Conservation (phyloP, 2,888 invertebrate species). For the Nasonia oneida region DNA sequence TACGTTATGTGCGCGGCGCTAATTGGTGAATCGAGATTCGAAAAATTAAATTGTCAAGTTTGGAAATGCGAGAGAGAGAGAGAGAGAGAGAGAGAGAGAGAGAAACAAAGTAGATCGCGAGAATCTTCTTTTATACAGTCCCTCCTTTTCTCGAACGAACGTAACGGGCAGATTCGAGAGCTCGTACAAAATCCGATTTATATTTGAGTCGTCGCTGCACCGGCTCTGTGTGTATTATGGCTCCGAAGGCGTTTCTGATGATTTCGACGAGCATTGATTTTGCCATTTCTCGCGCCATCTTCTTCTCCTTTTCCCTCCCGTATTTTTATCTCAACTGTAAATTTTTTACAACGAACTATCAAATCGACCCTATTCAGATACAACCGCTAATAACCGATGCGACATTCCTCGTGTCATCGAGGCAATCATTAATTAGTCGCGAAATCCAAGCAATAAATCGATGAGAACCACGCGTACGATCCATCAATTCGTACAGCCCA, state of each 20-base stretch:
- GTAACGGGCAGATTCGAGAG: constrained; percentile 50
- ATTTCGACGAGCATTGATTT: constrained; percentile 49
- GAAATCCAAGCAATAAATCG: neutral
- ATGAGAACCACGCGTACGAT: neutral
- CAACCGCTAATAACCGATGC: no score
- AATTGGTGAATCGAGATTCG: neutral
- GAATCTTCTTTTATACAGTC: constrained; percentile 33
- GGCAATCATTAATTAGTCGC: neutral
- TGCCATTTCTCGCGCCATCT: constrained; percentile 23
- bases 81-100: neutral
- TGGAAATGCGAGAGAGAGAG: no score
- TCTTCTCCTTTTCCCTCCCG: neutral
- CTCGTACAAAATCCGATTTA: constrained; percentile 57
- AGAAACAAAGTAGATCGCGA: constrained; percentile 34
- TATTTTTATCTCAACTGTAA: neutral
- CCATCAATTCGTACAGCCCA: neutral
- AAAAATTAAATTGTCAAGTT: neutral
- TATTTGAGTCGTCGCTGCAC: neutral
- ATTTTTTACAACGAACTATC: neutral
- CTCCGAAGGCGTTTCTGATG: constrained; percentile 45
- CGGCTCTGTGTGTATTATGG: neutral
- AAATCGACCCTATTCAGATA: neutral
- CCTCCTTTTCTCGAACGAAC: constrained; percentile 31
- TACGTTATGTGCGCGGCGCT: neutral
- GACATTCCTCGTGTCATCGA: neutral